These are phyloP conservation scores for Scaptomyza reducta DNA, from an alignment of 2,888 invertebrate genomes.

Conservation along the genomic window DNA sequence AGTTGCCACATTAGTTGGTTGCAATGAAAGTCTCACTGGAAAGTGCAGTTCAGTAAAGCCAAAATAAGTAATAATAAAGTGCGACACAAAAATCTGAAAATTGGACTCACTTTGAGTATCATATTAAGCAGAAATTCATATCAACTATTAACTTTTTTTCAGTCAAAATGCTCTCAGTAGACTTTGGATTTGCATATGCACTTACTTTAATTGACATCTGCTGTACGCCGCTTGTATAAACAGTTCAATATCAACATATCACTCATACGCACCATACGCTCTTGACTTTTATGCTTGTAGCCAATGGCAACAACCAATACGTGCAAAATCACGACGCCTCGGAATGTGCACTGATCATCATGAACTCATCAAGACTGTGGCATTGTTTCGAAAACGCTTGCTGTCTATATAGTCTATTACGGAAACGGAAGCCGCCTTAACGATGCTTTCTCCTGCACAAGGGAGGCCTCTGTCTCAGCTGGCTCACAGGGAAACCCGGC, in stretches of 20 bases:
- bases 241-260: constrained; percentile 32
- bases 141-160: too few relatives aligned
- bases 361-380: neutral
- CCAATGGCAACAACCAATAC: neutral
- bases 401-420: constrained; percentile 16
- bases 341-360: constrained; percentile 42
- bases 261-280: constrained; percentile 56
- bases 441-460: constrained; percentile 15
- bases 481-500: neutral
- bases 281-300: constrained; percentile 24
- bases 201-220: neutral
- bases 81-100: neutral
- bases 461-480: constrained; percentile 2
- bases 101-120: neutral
- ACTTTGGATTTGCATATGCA: neutral
- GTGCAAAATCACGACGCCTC: constrained; percentile 22
- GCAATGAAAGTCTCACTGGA: neutral
- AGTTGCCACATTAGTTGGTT: neutral
- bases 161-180: neutral
- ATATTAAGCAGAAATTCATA: neutral
- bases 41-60: neutral
- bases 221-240: neutral
- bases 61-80: too few relatives aligned
- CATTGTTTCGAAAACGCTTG: constrained; percentile 24
- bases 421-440: constrained; percentile 40